A percentile compares a stretch with the other conserved stretches of the same genome.
These are phyloP conservation scores for Pachymerium ferrugineum DNA, from an alignment of 2,888 invertebrate species.

Conservation along the genomic window DNA sequence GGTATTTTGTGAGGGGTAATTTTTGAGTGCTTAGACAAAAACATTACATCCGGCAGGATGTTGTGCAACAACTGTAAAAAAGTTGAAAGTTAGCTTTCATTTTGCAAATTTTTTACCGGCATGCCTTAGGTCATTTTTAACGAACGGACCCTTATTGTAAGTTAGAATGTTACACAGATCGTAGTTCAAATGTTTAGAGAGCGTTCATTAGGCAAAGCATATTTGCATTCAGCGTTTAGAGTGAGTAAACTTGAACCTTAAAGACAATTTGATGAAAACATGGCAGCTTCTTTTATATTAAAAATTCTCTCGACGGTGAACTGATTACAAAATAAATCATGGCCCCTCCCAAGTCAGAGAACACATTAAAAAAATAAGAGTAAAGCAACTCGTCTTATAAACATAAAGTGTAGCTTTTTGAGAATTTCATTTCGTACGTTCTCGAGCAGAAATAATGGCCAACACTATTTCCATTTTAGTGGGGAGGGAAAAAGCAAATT, in stretches of 20 bases:
- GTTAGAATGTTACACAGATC: no score
- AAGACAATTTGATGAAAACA: background rate
- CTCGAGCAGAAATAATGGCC: background rate
- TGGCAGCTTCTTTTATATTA: background rate
- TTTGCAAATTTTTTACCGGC: no score
- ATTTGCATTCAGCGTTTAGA: no score
- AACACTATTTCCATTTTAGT: no score
- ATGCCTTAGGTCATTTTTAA: no score
- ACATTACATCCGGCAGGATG: background rate
- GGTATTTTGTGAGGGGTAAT: background rate
- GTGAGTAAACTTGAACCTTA: background rate
- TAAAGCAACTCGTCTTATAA: background rate
- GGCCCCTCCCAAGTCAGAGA: background rate
- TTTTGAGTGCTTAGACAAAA: background rate
- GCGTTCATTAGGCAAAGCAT: no score
- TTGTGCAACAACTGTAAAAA: background rate
- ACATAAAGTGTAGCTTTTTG: background rate
- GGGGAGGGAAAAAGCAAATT: background rate
- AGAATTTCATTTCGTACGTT: background rate
- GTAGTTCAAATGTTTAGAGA: no score
- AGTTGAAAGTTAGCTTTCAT: background rate
- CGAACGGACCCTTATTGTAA: no score
- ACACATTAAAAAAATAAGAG: background rate
- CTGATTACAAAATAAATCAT: conserved; percentile 4
- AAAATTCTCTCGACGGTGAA: background rate